phyloP scores from a whole-genome alignment of 2,888 invertebrate genomes.

The Ceraclea dissimilis region DNA sequence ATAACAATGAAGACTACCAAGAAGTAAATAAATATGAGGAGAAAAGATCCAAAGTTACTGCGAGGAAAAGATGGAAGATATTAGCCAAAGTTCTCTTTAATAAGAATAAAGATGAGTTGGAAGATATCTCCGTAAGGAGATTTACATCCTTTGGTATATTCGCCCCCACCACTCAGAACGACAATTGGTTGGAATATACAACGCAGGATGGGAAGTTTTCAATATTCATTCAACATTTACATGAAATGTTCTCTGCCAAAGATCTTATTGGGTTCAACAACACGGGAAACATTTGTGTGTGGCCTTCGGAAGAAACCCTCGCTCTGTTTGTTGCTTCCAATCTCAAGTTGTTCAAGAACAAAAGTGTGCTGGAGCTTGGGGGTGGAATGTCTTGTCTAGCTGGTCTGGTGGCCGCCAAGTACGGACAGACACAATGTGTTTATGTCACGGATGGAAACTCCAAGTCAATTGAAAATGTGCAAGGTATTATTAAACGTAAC shows the following conservation, averaged over 20 bases:
- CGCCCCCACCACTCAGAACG: conserved; percentile 36
- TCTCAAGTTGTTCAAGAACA: conserved; percentile 54
- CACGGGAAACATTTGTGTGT: conserved; percentile 71
- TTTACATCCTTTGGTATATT: conserved; percentile 52
- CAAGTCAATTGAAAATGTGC: conserved; percentile 65
- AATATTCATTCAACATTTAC: conserved; percentile 52
- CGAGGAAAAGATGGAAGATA: conserved; percentile 62
- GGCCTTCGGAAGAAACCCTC: conserved; percentile 73
- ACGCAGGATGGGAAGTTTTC: conserved; percentile 41
- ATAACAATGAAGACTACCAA: conserved; percentile 14
- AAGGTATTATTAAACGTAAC: conserved; percentile 58
- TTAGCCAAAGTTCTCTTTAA: conserved; percentile 55
- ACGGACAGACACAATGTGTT: conserved; percentile 54
- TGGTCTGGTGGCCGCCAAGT: conserved; percentile 64
- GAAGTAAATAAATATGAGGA: conserved; percentile 11
- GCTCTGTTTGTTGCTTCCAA: conserved; percentile 62
- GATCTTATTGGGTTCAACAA: conserved; percentile 77
- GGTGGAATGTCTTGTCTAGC: conserved; percentile 82
- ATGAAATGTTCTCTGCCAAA: conserved; percentile 56
- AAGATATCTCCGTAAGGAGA: conserved; percentile 45
- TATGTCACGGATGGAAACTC: conserved; percentile 74
- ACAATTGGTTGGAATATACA: conserved; percentile 56
- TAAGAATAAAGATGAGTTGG: conserved; percentile 27
- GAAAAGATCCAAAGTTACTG: conserved; percentile 37
- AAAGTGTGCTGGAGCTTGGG: conserved; percentile 68